Evolutionary conservation across 1,140 invertebrate genomes (phyloP), one percentile per base, ranked within the genome.

Genomic region (Trinorchestia longiramus): DNA sequence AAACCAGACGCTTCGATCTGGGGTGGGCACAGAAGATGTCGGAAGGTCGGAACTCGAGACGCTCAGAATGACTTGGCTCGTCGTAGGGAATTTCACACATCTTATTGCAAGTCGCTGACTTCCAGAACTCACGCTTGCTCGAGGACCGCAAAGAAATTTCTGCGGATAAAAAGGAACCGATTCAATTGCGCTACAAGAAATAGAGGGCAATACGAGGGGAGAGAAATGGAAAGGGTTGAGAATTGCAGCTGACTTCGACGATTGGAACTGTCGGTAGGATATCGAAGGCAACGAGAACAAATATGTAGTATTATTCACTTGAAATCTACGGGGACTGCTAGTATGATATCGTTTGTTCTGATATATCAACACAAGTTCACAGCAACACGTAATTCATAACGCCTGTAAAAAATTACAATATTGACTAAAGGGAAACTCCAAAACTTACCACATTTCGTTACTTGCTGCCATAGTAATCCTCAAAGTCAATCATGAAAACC

Each of bases 1-100:
- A 94, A 94, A 94, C 92, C 92, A 94, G 92, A 94, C 92, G 92
- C 43, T 94, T 94, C 92, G 92, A 94, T 94, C 92, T 94, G 41
- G 43, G 92, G 92, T 45, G 92, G 92, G 43, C 92, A 47, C 43
- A 8, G 43, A 45, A 94, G 92, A 94, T 45, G 92, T 94, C 43
- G 44, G 92, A 47, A 94, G 88, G 88, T 90, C 88, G 88, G 88
- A 19, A 45, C 92, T 45, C 11, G 92, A 43, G 92, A 94, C 11
- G 62, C 62, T 94, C 92, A 45, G 43, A 94, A 94, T 94, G 40
- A 11, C 43, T 94, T 11, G 92, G 92, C 40, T 28, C 43, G 43
- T 43, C 44, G 43, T 11, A 47, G 92, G 92, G 92, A 94, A 94
- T 94, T 94, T 94, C 92, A 94, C 92, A 94, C 92, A 94, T 45